A percentile compares a stretch with the other conserved stretches of the same genome.
phyloP scores from a whole-genome alignment of 2,797 vertebrate species.

The Manis crassicaudata region DNA sequence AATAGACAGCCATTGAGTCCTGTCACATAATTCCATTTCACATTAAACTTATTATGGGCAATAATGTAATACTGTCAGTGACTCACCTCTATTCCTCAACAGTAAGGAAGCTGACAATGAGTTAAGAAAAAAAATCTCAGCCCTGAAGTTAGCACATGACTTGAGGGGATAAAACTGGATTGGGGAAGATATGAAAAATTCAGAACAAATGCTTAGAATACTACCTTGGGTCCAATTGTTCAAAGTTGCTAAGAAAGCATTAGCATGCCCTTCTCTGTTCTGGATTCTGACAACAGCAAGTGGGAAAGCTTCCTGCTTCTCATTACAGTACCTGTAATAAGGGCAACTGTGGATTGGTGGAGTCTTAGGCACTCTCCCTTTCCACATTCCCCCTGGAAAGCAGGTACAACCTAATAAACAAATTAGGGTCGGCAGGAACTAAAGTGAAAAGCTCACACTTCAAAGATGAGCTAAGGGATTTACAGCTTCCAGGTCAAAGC shows the following conservation, averaged over 20 bases:
- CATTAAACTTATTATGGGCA: constrained; percentile 22
- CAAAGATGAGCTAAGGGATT: background rate
- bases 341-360: background rate
- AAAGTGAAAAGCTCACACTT: background rate
- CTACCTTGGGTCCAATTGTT: background rate
- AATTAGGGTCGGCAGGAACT: background rate
- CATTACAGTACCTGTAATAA: background rate
- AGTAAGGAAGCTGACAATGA: constrained; percentile 39
- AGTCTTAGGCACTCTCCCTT: background rate
- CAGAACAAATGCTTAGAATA: background rate
- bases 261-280: background rate
- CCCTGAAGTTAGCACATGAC: constrained; percentile 40
- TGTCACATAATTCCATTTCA: constrained; percentile 53
- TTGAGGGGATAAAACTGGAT: constrained; percentile 31
- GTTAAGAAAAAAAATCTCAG: background rate
- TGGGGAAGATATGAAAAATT: constrained; percentile 28
- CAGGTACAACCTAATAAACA: background rate
- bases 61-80: background rate
- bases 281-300: background rate
- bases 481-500: background rate
- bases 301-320: background rate
- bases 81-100: constrained; percentile 50
- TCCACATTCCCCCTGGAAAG: background rate
- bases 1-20: background rate
- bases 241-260: background rate